A percentile compares a stretch with the other conserved stretches of the same genome.
phyloP scores from a whole-genome alignment of 2,113 vertebrate genomes.

The Grus americana region DNA sequence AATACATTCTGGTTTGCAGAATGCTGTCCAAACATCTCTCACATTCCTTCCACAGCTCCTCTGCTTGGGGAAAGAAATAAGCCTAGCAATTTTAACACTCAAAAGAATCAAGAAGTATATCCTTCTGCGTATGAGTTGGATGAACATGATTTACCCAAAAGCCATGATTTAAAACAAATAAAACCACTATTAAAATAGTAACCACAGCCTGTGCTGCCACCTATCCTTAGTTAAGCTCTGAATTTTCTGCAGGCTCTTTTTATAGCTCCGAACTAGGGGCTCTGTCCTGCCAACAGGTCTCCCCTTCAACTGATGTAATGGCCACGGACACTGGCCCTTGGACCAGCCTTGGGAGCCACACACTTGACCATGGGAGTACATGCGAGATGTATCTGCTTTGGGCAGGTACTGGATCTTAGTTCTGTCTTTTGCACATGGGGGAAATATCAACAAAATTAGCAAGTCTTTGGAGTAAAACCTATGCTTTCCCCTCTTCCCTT shows the following conservation, averaged over 20 bases:
- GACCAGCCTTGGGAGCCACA: not conserved
- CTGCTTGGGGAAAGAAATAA: not conserved
- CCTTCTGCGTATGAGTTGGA: not conserved
- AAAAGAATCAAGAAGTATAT: not conserved
- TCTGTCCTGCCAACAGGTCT: not conserved
- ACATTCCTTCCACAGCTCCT: conserved; percentile 29
- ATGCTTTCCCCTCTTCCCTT: not conserved
- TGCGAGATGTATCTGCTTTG: not conserved
- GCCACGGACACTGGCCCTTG: not conserved
- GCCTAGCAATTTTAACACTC: not conserved
- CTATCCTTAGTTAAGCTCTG: conserved; percentile 34
- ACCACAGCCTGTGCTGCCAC: conserved; percentile 51
- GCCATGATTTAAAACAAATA: conserved; percentile 12
- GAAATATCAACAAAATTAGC: not conserved
- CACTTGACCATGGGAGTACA: not conserved
- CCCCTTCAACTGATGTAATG: not conserved
- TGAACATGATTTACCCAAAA: not conserved
- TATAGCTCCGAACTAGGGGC: not conserved
- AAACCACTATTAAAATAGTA: conserved; percentile 3
- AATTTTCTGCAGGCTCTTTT: not conserved
- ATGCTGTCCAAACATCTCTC: conserved; percentile 32
- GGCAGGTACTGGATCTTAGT: not conserved
- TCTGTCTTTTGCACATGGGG: not conserved
- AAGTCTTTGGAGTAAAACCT: not conserved
- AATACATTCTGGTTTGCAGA: conserved; percentile 46